Evolutionary conservation across 2,113 vertebrate genomes (phyloP), one percentile per base, ranked within the genome.

Genomic region (Triplophysa rosa): DNA sequence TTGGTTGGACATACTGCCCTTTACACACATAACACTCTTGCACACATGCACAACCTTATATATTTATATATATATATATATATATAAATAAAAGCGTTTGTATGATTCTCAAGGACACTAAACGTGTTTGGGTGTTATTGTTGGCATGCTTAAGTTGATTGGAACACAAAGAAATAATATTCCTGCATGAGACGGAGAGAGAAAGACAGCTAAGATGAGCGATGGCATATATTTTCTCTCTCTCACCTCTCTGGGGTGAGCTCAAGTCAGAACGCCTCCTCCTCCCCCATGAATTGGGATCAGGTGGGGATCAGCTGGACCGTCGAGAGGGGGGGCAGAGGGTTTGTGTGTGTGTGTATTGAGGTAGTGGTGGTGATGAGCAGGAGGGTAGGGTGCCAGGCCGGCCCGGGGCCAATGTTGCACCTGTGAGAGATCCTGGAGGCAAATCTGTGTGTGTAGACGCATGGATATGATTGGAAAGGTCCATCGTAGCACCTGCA

Each of bases 301-400:
- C 84, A 85, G 84, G 81, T 85, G 81, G 81, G 62, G 59, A 80
- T 81, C 84, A 81, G 81, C 84, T 85, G 81, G 83, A 82, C 69
- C 59, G 24, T 58, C 14, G 49, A 65, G 17, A 64, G 62, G 26
- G 56, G 49, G 66, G 45, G 67, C 79, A 75, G 33, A 78, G 65
- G 74, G 80, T 81, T 75, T 81, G 80, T 76, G 65, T 70, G 56
- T 70, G 56, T 77, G 67, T 79, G 78, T 83, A 62, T 83, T 79
- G 66, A 37, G 69, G 54, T 81, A 54, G 78, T 47, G 75, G 67
- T 74, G 74, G 62, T 80, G 68, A 73, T 78, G 78, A 83, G 79
- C 45, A 72, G 65, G 45, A 80, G 64, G 70, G 40, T 78, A 78
- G 74, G 69, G 81, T 83, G 81, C 78, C 78, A 80, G 78, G 71